Evolutionary conservation across 1,140 invertebrate species (phyloP).

Genomic region (Matsumurasca onukii): DNA sequence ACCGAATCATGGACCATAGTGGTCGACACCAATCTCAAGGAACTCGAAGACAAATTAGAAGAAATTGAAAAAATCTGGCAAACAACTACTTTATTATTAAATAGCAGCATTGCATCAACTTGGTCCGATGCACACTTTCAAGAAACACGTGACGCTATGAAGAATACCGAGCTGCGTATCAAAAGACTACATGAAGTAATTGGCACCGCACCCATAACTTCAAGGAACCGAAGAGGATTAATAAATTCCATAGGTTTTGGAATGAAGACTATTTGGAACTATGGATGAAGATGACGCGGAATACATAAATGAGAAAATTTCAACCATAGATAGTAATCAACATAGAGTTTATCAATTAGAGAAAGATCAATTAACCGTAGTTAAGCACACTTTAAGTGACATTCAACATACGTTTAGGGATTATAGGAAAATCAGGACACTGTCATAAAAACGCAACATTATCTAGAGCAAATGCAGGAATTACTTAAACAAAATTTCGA

Average conservation of each 20-base stretch:
- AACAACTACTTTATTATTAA: neutral
- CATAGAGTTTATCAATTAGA: slow-evolving; percentile 19
- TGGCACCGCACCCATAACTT: neutral
- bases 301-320: slow-evolving; percentile 8
- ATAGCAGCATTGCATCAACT: neutral
- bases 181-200: slow-evolving; percentile 8
- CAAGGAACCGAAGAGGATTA: slow-evolving; percentile 8
- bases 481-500: neutral
- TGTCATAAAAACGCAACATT: slow-evolving; percentile 12
- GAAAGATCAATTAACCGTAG: slow-evolving; percentile 13
- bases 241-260: neutral
- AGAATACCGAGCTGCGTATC: neutral
- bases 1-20: slow-evolving; percentile 12
- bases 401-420: slow-evolving; percentile 13
- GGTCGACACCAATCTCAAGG: neutral
- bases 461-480: slow-evolving; percentile 12
- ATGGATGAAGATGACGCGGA: slow-evolving; percentile 16
- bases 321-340: neutral
- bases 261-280: slow-evolving; percentile 16
- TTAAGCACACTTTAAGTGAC: slow-evolving; percentile 2
- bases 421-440: slow-evolving; percentile 8
- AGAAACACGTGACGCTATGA: neutral
- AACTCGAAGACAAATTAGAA: neutral
- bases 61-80: neutral
- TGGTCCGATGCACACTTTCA: slow-evolving; percentile 1